A percentile compares a stretch with the other conserved stretches of the same genome.
Evolutionary conservation across 2,113 vertebrate species (phyloP).

Genomic region (Butastur rufipennis): DNA sequence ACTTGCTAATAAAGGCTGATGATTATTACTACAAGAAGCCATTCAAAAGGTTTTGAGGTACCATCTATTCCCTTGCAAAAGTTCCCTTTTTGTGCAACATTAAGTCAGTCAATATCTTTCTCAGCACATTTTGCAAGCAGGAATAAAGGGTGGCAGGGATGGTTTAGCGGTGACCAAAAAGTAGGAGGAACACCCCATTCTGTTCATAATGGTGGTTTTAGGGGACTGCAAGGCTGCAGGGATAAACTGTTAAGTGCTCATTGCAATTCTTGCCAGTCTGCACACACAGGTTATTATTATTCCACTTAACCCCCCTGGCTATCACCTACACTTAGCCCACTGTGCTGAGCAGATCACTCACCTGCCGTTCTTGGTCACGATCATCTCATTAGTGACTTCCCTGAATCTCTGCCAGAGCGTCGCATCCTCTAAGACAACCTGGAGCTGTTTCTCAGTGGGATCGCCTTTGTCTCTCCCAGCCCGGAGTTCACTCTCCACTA

Average conservation of each 20-base stretch:
- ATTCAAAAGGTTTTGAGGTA: neutral
- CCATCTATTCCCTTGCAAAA: neutral
- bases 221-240: neutral
- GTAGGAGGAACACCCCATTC: neutral
- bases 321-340: neutral
- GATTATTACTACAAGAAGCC: neutral
- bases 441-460: slow-evolving; percentile 90
- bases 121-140: neutral
- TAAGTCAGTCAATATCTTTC: neutral
- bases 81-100: neutral
- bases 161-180: neutral
- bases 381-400: slow-evolving; percentile 96
- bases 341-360: slow-evolving; percentile 56
- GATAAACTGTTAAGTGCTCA: neutral
- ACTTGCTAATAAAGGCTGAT: neutral
- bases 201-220: neutral
- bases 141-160: neutral
- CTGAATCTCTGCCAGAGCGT: slow-evolving; percentile 93
- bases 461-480: slow-evolving; percentile 93
- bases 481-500: slow-evolving; percentile 88
- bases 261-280: neutral
- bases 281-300: neutral
- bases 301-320: neutral
- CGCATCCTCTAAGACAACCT: slow-evolving; percentile 87
- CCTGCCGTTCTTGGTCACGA: slow-evolving; percentile 98